phyloP scores from a whole-genome alignment of 2,888 invertebrate genomes.

The Schrankia costaestrigalis region DNA sequence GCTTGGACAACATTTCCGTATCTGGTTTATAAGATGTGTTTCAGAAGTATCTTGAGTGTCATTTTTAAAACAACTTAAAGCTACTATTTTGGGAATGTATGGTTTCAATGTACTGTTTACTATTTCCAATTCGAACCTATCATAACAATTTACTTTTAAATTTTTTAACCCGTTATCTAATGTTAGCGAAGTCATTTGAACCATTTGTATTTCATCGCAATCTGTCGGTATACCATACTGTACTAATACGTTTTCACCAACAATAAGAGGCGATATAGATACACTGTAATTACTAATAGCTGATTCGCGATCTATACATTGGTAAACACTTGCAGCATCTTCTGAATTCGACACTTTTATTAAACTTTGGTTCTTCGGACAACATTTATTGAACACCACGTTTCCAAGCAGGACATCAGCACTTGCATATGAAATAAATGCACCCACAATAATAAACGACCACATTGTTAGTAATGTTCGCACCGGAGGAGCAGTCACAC shows the following conservation, averaged over 20 bases:
- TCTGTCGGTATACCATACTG: conserved; percentile 49
- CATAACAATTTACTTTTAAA: conserved; percentile 48
- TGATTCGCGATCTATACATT: conserved; percentile 51
- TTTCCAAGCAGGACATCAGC: conserved; percentile 33
- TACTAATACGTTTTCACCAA: conserved; percentile 45
- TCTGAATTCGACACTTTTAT: conserved; percentile 45
- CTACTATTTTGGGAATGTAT: conserved; percentile 56
- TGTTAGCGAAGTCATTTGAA: conserved; percentile 31
- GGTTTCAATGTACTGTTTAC: conserved; percentile 47
- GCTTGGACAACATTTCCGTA: conserved; percentile 66
- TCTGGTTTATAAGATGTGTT: conserved; percentile 41
- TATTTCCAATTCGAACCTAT: conserved; percentile 54
- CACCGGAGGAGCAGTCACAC: conserved; percentile 18
- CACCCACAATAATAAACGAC: conserved; percentile 44
- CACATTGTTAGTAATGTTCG: conserved; percentile 49
- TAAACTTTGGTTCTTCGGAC: conserved; percentile 52
- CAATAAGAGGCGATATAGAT: conserved; percentile 45
- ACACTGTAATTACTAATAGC: conserved; percentile 41
- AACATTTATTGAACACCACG: conserved; percentile 64
- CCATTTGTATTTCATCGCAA: conserved; percentile 45
- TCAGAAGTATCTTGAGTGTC: conserved; percentile 31
- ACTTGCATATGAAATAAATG: conserved; percentile 35
- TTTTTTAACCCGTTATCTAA: conserved; percentile 29
- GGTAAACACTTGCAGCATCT: conserved; percentile 35
- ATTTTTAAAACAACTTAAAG: conserved; percentile 49